Evolutionary conservation across 2,888 invertebrate species (phyloP).

Genomic region (Cheiracanthium punctorium): DNA sequence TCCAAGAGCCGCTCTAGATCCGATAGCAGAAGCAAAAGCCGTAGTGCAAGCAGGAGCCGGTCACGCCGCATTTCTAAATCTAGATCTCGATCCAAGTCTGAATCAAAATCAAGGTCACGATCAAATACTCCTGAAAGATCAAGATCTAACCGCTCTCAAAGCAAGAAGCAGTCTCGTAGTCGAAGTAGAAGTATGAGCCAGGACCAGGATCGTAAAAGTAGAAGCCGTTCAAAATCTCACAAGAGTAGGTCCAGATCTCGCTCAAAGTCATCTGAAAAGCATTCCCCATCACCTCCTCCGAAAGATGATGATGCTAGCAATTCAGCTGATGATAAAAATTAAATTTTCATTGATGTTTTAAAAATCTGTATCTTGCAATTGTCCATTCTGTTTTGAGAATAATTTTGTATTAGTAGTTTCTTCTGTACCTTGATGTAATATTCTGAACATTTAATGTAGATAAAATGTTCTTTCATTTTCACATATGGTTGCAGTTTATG

Average conservation of each 20-base stretch:
- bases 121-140: conserved; percentile 57
- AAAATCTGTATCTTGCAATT: too few relatives aligned
- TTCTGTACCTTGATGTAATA: too few relatives aligned
- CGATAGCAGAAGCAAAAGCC: conserved; percentile 72
- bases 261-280: conserved; percentile 48
- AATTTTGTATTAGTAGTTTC: too few relatives aligned
- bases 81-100: conserved; percentile 55
- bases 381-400: too few relatives aligned
- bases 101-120: conserved; percentile 56
- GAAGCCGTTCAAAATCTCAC: conserved; percentile 47
- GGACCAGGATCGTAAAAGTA: conserved; percentile 32
- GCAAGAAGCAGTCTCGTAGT: conserved; percentile 49
- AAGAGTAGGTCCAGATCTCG: conserved; percentile 52
- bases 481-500: too few relatives aligned
- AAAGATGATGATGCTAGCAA: conserved; percentile 49
- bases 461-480: too few relatives aligned
- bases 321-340: conserved; percentile 55
- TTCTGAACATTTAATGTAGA: too few relatives aligned
- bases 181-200: conserved; percentile 21
- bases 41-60: conserved; percentile 61
- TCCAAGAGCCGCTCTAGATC: conserved; percentile 86
- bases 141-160: conserved; percentile 36
- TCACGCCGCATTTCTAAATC: conserved; percentile 57
- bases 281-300: conserved; percentile 20
- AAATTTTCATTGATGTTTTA: neutral